Evolutionary conservation across 1,140 invertebrate genomes (phyloP), one percentile per base, ranked within the genome.

Genomic region (Drosophila ambigua): DNA sequence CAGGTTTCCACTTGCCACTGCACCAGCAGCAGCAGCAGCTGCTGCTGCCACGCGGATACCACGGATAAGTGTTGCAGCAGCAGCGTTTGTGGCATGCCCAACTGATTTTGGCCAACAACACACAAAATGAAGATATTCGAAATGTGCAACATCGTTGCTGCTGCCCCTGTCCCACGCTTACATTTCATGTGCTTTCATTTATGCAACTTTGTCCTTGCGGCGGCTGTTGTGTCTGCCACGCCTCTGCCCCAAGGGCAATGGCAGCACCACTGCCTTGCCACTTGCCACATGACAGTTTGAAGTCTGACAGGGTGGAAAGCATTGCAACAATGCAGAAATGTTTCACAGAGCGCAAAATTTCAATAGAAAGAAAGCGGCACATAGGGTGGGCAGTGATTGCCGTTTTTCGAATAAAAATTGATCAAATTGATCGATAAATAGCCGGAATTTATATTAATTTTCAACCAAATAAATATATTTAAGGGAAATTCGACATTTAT

Each of bases 51-150:
- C 28, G 44, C 75, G 64, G 51, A 49, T 63, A 35, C 52, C 45
- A 46, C 52, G 45, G 44, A 31, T 64, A 44, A 65, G 67, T 62
- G 69, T 53, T 68, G 28, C 76, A 68, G 39, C 64, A 44, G 49
- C 65, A 39, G 52, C 41, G 66, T 43, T 49, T 49, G 41, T 53
- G 5, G 54, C 50, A 59, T 71, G 78, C 66, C 77, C 72, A 72
- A 79, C 76, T 73, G 80, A 84, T 84, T 84, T 84, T 67, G 59
- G 54, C 52, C 58, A 61, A 50, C 46, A 45, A 55, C 20, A 73
- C 73, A 73, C 68, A 68, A 64, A 77, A 84, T 80, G 44, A 85
- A 84, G 81, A 77, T 73, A 77, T 80, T 59, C 72, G 20, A 52
- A 52, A 50, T 48, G 53, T 43, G 46, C 15, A 24, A 39, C 43